Base-by-base conservation (phyloP, 2,797 vertebrate species). In the Erethizon dorsatum region DNA sequence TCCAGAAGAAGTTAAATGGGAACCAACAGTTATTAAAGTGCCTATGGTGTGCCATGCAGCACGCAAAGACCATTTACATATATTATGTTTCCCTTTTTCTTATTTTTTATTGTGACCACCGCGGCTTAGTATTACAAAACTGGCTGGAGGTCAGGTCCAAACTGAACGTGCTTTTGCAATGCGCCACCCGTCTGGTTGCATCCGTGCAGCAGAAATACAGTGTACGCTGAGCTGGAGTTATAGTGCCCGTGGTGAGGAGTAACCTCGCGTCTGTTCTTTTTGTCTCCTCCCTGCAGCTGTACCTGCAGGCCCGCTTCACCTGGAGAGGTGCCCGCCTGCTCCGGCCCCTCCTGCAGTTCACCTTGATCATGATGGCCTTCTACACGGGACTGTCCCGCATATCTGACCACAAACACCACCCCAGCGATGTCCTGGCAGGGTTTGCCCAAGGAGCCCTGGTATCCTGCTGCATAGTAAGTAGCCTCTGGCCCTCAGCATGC, bases 341-440 rank as follows among this genome's bases (percentile, higher is more conserved):
- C 15, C 99, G 99, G 95, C 99, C 99, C 2, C 98, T 99, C 93
- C 99, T 99, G 45, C 99, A 99, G 98, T 99, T 99, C 99, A 99
- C 99, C 41, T 98, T 99, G 97, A 98, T 99, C 98, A 99, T 99
- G 99, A 99, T 99, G 99, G 99, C 99, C 0, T 99, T 99, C 98
- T 99, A 99, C 99, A 99, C 99, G 0, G 99, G 99, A 90, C 98
- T 99, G 95, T 99, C 99, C 26, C 99, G 99, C 0, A 99, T 99
- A 13, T 99, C 99, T 0, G 99, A 99, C 98, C 99, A 99, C 98
- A 99, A 99, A 98, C 99, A 99, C 98, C 99, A 99, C 98, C 99
- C 99, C 41, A 99, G 99, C 0, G 99, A 99, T 1, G 99, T 99
- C 93, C 98, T 99, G 98, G 99, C 99, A 1, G 99, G 99, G 94